These are phyloP conservation scores for Oxyura jamaicensis DNA, from an alignment of 2,113 vertebrate species.

Conservation along the genomic window DNA sequence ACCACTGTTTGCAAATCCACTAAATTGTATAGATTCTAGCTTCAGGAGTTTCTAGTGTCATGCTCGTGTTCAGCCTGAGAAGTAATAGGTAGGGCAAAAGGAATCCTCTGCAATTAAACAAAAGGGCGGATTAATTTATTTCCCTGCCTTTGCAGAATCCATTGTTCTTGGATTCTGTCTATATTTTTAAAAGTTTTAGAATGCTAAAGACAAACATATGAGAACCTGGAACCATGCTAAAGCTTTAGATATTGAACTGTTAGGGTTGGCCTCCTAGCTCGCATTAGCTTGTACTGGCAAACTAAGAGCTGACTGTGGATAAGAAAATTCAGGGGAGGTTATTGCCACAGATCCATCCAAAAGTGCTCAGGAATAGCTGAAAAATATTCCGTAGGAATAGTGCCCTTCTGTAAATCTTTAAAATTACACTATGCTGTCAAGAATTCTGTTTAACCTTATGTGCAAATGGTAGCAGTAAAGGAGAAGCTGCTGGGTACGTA, in stretches of 20 bases:
- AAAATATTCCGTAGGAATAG: conserved; percentile 28
- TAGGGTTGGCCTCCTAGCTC: conserved; percentile 57
- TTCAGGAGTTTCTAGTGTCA: background rate
- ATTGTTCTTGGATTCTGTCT: conserved; percentile 64
- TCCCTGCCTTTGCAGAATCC: conserved; percentile 33
- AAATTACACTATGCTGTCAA: conserved; percentile 34
- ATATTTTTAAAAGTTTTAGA: conserved; percentile 69
- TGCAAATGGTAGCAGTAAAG: background rate
- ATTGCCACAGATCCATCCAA: conserved; percentile 58
- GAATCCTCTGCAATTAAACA: conserved; percentile 22
- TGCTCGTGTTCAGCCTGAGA: background rate
- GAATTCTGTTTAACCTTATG: background rate
- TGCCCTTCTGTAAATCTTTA: conserved; percentile 47
- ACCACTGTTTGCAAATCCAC: background rate
- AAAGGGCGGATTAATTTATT: conserved; percentile 45
- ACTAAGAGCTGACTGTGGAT: conserved; percentile 55
- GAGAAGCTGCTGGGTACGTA: background rate
- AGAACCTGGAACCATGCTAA: conserved; percentile 61
- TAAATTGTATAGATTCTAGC: background rate
- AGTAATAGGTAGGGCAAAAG: background rate
- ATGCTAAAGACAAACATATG: conserved; percentile 71
- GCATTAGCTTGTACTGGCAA: conserved; percentile 72
- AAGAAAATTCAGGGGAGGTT: conserved; percentile 70
- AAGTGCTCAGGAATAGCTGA: conserved; percentile 24
- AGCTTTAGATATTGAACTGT: conserved; percentile 62